These are phyloP conservation scores for Sisyra nigra DNA, from an alignment of 2,888 invertebrate genomes.

Conservation along the genomic window DNA sequence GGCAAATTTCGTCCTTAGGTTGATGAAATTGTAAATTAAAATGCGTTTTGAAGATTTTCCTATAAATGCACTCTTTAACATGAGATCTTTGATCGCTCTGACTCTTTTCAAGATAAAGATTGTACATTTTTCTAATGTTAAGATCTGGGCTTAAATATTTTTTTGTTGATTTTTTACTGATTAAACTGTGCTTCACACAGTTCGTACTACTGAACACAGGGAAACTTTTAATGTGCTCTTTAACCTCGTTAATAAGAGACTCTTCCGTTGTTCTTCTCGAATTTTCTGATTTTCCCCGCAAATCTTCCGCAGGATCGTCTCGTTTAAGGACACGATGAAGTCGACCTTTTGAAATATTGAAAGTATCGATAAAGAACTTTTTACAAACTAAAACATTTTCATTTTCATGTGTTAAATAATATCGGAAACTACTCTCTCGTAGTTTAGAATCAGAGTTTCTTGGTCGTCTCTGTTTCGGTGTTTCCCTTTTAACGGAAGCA, in stretches of 20 bases:
- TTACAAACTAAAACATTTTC: slow-evolving; percentile 12
- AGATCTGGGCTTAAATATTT: background rate
- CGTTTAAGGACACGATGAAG: slow-evolving; percentile 11
- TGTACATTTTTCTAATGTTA: background rate
- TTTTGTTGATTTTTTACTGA: background rate
- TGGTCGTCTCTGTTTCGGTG: slow-evolving; percentile 12
- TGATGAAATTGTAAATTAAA: background rate
- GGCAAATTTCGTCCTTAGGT: background rate
- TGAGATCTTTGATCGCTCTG: background rate
- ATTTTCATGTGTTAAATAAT: slow-evolving; percentile 13
- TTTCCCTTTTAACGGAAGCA: slow-evolving; percentile 11
- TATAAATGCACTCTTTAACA: background rate
- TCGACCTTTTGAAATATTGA: slow-evolving; percentile 12
- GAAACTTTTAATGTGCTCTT: background rate
- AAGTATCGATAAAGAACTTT: slow-evolving; percentile 11
- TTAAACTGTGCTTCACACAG: background rate
- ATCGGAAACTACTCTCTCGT: slow-evolving; percentile 12
- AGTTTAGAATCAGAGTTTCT: slow-evolving; percentile 12
- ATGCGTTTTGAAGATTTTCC: background rate
- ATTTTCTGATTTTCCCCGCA: slow-evolving; percentile 5
- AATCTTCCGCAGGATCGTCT: slow-evolving; percentile 12
- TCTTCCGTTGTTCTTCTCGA: background rate
- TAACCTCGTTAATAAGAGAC: background rate
- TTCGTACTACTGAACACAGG: background rate
- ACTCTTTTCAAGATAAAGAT: background rate